A percentile compares a stretch with the other conserved stretches of the same genome.
These are phyloP conservation scores for Syngnathoides biaculeatus DNA, from an alignment of 2,113 vertebrate species.

Conservation along the genomic window DNA sequence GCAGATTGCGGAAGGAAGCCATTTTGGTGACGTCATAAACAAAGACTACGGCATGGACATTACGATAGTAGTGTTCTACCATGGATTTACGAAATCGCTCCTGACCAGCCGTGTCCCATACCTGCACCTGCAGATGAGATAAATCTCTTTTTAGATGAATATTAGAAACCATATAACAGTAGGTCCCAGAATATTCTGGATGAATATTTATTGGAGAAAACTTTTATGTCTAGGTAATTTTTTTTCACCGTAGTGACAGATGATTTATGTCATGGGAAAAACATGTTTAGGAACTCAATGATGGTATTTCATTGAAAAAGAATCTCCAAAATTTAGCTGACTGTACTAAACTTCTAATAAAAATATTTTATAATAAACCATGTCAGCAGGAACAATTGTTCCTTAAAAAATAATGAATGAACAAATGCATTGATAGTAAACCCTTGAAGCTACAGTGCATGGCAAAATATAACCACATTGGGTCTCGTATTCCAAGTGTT, in stretches of 20 bases:
- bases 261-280: not conserved
- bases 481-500: too few species aligned
- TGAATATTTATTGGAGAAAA: not conserved
- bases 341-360: too few species aligned
- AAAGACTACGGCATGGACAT: conserved; percentile 92
- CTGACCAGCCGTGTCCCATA: conserved; percentile 97
- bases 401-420: too few species aligned
- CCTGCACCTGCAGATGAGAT: conserved; percentile 80
- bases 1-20: conserved; percentile 91
- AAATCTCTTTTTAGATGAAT: not conserved
- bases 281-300: too few species aligned
- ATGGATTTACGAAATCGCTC: conserved; percentile 95
- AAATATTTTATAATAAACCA: not conserved
- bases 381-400: conserved; percentile 6
- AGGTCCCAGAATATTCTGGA: not conserved
- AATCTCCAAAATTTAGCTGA: too few species aligned
- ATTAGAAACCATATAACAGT: not conserved
- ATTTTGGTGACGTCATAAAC: conserved; percentile 97
- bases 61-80: conserved; percentile 97
- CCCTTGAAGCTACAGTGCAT: too few species aligned
- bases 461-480: too few species aligned
- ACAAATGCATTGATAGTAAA: too few species aligned
- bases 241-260: not conserved
- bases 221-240: not conserved
- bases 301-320: too few species aligned